Evolutionary conservation across 1,140 invertebrate genomes (phyloP).

Genomic region (Pollicipes pollicipes): DNA sequence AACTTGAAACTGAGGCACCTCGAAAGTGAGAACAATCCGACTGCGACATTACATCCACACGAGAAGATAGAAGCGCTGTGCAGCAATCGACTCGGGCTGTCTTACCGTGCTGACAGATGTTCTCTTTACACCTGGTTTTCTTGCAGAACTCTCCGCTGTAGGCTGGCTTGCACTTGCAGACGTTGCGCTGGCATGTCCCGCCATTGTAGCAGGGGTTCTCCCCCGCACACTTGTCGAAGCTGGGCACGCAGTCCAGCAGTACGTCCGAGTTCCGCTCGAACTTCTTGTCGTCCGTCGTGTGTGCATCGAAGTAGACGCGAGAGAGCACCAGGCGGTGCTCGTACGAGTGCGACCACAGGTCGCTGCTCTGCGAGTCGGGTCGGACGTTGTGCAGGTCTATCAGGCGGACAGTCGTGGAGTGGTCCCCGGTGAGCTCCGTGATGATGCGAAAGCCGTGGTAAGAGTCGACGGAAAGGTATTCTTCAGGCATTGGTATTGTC

Average conservation of each 20-base stretch:
- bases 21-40: no score
- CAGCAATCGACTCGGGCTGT: no score
- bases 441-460: not conserved
- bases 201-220: not conserved
- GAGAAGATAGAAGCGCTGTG: no score
- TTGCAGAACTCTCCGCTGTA: not conserved
- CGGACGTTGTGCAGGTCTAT: not conserved
- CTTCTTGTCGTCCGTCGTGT: not conserved
- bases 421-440: not conserved
- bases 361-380: not conserved
- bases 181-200: not conserved
- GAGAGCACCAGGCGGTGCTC: not conserved
- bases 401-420: not conserved
- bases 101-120: not conserved
- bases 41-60: no score
- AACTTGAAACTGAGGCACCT: no score
- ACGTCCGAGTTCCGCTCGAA: not conserved
- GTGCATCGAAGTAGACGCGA: not conserved
- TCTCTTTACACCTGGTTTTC: no score
- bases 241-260: not conserved
- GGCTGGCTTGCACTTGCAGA: not conserved
- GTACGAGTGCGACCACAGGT: not conserved
- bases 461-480: not conserved
- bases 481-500: not conserved
- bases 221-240: not conserved